These are phyloP conservation scores for Epinephelus coioides DNA, from an alignment of 2,797 vertebrate species.

Conservation along the genomic window DNA sequence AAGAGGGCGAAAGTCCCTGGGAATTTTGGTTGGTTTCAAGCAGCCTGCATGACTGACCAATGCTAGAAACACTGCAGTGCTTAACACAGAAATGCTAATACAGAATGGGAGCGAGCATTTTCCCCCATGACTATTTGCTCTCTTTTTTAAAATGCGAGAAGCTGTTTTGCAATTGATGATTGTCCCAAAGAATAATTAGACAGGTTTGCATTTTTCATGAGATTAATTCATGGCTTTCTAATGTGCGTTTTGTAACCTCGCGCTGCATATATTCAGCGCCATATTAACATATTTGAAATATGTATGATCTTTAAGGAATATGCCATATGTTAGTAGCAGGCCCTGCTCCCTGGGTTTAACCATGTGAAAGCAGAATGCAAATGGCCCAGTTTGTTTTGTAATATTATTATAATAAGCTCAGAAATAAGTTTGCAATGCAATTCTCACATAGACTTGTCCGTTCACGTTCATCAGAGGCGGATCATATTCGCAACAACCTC, in stretches of 20 bases:
- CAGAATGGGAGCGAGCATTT: conserved; percentile 14
- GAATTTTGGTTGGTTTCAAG: conserved; percentile 61
- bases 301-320: conserved; percentile 76
- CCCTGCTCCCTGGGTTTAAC: conserved; percentile 46
- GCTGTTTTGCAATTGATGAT: conserved; percentile 78
- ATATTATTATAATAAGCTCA: conserved; percentile 51
- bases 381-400: conserved; percentile 60
- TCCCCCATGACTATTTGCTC: conserved; percentile 49
- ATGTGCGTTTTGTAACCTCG: conserved; percentile 74
- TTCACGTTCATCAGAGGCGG: conserved; percentile 40
- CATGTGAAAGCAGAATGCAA: conserved; percentile 65
- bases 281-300: conserved; percentile 81
- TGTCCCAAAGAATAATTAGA: conserved; percentile 75
- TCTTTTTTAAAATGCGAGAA: conserved; percentile 59
- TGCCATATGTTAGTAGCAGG: conserved; percentile 68
- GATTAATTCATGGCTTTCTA: conserved; percentile 76
- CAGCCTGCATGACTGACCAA: conserved; percentile 54
- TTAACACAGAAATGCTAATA: conserved; percentile 60
- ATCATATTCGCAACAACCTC: conserved; percentile 38
- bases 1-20: conserved; percentile 63
- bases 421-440: conserved; percentile 37
- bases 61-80: conserved; percentile 35
- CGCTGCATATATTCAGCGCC: conserved; percentile 64
- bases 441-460: conserved; percentile 47
- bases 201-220: conserved; percentile 81